A percentile compares a stretch with the other conserved stretches of the same genome.
Conservation (phyloP, 2,888 invertebrate genomes). For the Microctonus brassicae region DNA sequence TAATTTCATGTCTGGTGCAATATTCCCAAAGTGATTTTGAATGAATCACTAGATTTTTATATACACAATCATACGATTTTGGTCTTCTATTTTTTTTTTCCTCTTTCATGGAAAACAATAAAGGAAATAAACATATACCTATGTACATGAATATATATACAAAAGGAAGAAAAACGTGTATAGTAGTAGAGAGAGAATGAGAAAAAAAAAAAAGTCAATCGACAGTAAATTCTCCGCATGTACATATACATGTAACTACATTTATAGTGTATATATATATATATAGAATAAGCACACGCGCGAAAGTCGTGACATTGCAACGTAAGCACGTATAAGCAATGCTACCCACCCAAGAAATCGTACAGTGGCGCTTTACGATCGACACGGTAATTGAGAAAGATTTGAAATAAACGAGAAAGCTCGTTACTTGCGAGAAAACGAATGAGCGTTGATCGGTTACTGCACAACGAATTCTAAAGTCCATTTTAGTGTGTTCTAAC, state of each 20-base stretch:
- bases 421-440: conserved; percentile 29
- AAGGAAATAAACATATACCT: neutral
- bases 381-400: conserved; percentile 42
- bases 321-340: conserved; percentile 7
- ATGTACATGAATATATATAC: no score
- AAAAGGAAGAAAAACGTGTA: neutral
- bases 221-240: conserved; percentile 1
- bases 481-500: conserved; percentile 39
- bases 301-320: conserved; percentile 1
- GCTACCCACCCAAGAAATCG: conserved; percentile 4
- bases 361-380: conserved; percentile 40
- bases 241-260: neutral
- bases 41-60: neutral
- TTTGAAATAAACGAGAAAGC: conserved; percentile 41
- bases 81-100: neutral
- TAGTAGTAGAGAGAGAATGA: neutral
- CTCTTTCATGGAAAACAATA: neutral
- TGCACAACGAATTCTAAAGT: conserved; percentile 41
- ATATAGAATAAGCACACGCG: neutral
- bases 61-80: neutral
- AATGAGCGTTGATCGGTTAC: conserved; percentile 40
- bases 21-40: neutral
- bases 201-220: conserved; percentile 3
- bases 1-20: neutral
- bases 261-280: neutral